Evolutionary conservation across 2,888 invertebrate species (phyloP), one percentile per base, ranked within the genome.

Genomic region (Flabesymbios commensalis): DNA sequence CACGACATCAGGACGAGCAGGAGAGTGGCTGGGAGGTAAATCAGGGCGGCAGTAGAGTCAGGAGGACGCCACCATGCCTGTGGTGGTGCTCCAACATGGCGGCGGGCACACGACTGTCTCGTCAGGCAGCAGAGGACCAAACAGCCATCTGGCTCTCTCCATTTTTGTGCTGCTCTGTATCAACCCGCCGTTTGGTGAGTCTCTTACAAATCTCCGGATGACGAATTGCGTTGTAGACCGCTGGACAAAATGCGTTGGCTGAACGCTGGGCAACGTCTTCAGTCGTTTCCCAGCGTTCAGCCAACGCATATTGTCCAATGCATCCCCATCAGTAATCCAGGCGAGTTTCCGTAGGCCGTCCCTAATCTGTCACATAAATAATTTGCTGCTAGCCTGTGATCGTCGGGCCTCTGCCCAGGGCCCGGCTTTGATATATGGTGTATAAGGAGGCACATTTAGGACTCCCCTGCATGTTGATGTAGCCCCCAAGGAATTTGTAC

Each of bases 171-270:
- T 64, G 45, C 58, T 68, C 19, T 53, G 54, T 42, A 32, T 67
- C 51, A 65, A 65, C 49, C 65, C 65, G 1, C 45, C 48, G 5
- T 67, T 67, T 49, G 67, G 67, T 67, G 32, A 61, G 67, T 57
- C 14, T 10, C 7, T 31, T 7, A 7, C 32, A 56, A 19, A 28
- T n/a, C 22, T 43, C 17, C 4, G 45, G 17, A 3, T 31, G n/a
- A 31, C 14, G 24, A 3, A 24, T 7, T 3, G 17, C 19, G 3
- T n/a, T 31, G n/a, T 26, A 31, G 19, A 22, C 29, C 1, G 14
- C 22, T 31, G 7, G 22, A 14, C 32, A 43, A 43, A 14, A 43
- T 26, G 5, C 26, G 1, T 43, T 22, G 2, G 7, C 4, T 10
- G 7, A 17, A 24, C 10, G 1, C 43, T 24, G 17, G 43, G 26